Evolutionary conservation across 2,888 invertebrate genomes (phyloP).

Genomic region (Acanthoscelides obtectus): DNA sequence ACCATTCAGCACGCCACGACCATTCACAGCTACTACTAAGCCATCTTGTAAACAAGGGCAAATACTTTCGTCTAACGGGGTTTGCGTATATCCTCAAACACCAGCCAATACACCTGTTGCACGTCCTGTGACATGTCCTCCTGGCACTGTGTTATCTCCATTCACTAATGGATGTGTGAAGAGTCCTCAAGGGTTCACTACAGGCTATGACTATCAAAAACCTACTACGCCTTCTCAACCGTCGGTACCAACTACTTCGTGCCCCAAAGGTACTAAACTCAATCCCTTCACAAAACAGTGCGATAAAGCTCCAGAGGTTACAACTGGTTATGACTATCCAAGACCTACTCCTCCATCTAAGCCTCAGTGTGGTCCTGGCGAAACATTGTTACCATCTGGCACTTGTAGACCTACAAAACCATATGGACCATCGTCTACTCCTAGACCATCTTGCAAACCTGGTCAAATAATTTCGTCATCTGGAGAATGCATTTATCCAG

Average conservation of each 20-base stretch:
- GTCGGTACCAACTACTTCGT: neutral
- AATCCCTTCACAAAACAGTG: neutral
- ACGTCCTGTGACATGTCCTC: neutral
- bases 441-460: slow-evolving; percentile 18
- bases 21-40: slow-evolving; percentile 2
- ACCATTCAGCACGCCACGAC: neutral
- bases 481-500: slow-evolving; percentile 19
- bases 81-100: slow-evolving; percentile 10
- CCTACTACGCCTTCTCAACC: neutral
- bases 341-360: slow-evolving; percentile 4
- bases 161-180: neutral
- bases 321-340: slow-evolving; percentile 22
- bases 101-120: slow-evolving; percentile 3
- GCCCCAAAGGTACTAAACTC: neutral
- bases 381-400: slow-evolving; percentile 21
- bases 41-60: slow-evolving; percentile 4
- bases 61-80: slow-evolving; percentile 16
- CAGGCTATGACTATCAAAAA: neutral
- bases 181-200: neutral
- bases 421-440: neutral
- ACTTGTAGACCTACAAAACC: neutral
- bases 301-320: neutral
- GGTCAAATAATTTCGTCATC: slow-evolving; percentile 14
- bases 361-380: slow-evolving; percentile 16
- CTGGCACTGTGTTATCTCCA: slow-evolving; percentile 21